phyloP scores from a whole-genome alignment of 2,888 invertebrate genomes.

The Cheilosia impressa region DNA sequence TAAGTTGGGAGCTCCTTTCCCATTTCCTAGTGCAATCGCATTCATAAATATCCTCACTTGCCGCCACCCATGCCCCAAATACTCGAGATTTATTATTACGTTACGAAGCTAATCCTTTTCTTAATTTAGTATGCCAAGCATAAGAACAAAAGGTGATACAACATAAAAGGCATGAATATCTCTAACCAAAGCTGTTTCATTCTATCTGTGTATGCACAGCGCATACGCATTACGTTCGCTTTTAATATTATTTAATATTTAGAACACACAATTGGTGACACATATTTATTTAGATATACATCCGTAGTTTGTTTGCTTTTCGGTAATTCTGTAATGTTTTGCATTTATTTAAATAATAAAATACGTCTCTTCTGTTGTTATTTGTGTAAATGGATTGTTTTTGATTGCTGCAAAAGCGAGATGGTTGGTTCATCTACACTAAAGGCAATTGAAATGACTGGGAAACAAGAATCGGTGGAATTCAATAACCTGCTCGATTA shows the following conservation, averaged over 20 bases:
- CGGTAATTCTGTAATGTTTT: conserved; percentile 49
- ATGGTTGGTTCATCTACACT: too few species aligned
- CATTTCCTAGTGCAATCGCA: conserved; percentile 45
- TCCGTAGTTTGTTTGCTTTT: conserved; percentile 11
- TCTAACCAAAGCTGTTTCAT: conserved; percentile 69
- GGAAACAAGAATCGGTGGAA: too few species aligned
- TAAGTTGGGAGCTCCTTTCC: conserved; percentile 72
- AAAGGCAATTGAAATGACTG: too few species aligned
- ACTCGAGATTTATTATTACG: conserved; percentile 43
- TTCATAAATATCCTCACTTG: conserved; percentile 45
- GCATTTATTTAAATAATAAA: conserved; percentile 56
- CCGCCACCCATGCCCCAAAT: conserved; percentile 61
- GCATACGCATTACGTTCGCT: conserved; percentile 32
- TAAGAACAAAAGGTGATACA: not conserved
- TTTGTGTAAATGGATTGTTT: conserved; percentile 9
- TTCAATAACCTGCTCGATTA: too few species aligned
- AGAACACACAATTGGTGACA: conserved; percentile 40
- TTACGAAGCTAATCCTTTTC: conserved; percentile 24
- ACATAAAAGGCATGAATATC: conserved; percentile 22
- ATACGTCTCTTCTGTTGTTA: conserved; percentile 37
- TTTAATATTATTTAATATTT: conserved; percentile 36
- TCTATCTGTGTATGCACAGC: conserved; percentile 38
- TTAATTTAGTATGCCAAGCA: conserved; percentile 26
- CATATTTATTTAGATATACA: conserved; percentile 53
- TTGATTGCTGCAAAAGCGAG: not conserved